Conservation (phyloP, 2,888 invertebrate species). For the Noctua pronuba region DNA sequence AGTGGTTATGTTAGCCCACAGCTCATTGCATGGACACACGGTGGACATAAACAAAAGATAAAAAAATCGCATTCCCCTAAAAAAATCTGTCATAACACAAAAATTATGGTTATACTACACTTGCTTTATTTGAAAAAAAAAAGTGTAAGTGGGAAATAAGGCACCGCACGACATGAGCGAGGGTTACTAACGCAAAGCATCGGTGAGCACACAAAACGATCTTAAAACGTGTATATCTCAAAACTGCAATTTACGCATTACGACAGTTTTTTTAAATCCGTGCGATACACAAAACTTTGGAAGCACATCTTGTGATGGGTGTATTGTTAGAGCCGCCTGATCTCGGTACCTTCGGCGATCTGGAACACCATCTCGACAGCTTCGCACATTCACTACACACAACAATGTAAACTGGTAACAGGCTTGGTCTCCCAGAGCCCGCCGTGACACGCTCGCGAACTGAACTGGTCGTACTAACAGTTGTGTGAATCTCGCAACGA, state of each 20-base stretch:
- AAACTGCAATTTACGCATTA: not conserved
- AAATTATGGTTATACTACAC: not conserved
- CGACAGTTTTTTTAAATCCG: not conserved
- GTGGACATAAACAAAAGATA: not conserved
- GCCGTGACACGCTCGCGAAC: not conserved
- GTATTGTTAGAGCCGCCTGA: not conserved
- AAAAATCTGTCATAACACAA: not conserved
- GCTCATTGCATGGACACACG: not conserved
- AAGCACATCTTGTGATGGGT: not conserved
- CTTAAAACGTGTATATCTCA: not conserved
- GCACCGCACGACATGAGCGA: not conserved
- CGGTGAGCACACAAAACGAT: not conserved
- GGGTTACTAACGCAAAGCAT: not conserved
- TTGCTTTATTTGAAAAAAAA: not conserved
- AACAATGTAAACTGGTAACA: not conserved
- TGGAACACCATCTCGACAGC: not conserved
- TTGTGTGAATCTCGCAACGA: not conserved
- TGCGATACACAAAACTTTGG: not conserved
- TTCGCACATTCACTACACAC: not conserved
- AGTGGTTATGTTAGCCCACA: not conserved
- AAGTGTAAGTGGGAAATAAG: not conserved
- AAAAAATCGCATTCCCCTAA: not conserved
- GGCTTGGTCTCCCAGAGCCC: no score
- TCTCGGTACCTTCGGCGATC: slow-evolving; percentile 6
- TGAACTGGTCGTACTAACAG: not conserved